A percentile compares a stretch with the other conserved stretches of the same genome.
Evolutionary conservation across 2,797 vertebrate genomes (phyloP).

Genomic region (Cynopterus sphinx): DNA sequence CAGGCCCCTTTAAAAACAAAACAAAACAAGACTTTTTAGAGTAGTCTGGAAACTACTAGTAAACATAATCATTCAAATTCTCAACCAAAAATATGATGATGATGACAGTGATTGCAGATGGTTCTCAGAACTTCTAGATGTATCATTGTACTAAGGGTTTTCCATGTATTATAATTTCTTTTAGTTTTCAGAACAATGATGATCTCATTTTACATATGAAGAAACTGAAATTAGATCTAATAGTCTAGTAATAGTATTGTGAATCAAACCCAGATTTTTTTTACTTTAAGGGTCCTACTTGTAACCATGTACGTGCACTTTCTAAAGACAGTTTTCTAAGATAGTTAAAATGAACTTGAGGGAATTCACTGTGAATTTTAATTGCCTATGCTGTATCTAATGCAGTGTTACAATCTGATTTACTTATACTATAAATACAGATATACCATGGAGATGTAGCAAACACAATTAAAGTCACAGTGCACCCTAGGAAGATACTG

Average conservation of each 20-base stretch:
- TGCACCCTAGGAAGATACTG: neutral
- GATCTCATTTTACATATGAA: neutral
- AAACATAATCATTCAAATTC: neutral
- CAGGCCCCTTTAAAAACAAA: neutral
- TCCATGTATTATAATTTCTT: neutral
- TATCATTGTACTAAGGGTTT: neutral
- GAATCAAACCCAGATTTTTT: neutral
- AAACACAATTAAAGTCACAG: neutral
- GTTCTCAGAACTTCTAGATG: neutral
- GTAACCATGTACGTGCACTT: neutral
- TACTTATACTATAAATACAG: neutral
- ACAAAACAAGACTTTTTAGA: neutral
- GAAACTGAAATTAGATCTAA: neutral
- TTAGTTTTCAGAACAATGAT: neutral
- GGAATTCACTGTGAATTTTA: neutral
- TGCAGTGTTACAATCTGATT: neutral
- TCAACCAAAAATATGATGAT: neutral
- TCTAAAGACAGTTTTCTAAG: neutral
- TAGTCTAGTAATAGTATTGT: neutral
- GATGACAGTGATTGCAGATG: neutral
- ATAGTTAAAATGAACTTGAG: neutral
- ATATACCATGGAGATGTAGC: neutral
- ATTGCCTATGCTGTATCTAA: neutral
- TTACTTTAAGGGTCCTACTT: neutral
- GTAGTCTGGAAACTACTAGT: neutral